Evolutionary conservation across 35 echinoderm and acorn worm genomes (phyloP).

Genomic region (Apostichopus parvimensis): DNA sequence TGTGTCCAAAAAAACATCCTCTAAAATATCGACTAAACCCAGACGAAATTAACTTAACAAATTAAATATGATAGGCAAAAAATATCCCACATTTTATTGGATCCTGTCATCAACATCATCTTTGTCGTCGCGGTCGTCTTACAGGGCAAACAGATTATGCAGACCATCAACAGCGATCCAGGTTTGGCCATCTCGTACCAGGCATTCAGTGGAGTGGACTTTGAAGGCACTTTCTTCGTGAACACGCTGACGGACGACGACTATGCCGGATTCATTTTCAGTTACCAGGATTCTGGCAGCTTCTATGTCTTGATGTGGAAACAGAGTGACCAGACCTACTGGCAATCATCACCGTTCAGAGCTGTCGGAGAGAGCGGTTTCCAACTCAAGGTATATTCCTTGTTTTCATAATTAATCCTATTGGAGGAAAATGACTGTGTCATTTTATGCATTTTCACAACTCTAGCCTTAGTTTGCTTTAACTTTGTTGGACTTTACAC

Average conservation of each 20-base stretch:
- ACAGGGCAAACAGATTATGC: slow-evolving; percentile 91
- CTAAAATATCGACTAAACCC: too few species aligned
- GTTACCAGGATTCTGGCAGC: slow-evolving; percentile 84
- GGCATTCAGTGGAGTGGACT: slow-evolving; percentile 86
- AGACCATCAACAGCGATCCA: slow-evolving; percentile 95
- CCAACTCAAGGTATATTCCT: slow-evolving; percentile 80
- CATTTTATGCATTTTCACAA: too few species aligned
- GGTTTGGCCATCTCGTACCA: slow-evolving; percentile 86
- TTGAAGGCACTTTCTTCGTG: slow-evolving; percentile 90
- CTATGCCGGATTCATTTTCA: slow-evolving; percentile 94
- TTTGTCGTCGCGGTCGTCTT: background rate
- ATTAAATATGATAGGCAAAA: too few species aligned
- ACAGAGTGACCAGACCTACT: slow-evolving; percentile 86
- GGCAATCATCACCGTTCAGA: slow-evolving; percentile 90
- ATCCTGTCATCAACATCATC: too few species aligned
- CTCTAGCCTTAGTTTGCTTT: too few species aligned
- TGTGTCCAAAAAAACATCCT: too few species aligned
- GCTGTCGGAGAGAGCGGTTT: slow-evolving; percentile 92
- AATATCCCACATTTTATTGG: too few species aligned
- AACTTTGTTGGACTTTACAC: too few species aligned
- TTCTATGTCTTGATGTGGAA: slow-evolving; percentile 98
- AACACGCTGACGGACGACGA: slow-evolving; percentile 93
- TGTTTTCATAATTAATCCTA: background rate
- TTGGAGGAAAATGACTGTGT: too few species aligned
- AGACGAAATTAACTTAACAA: too few species aligned